These are phyloP conservation scores for Strix occidentalis DNA, from an alignment of 2,797 vertebrate species.

Conservation along the genomic window DNA sequence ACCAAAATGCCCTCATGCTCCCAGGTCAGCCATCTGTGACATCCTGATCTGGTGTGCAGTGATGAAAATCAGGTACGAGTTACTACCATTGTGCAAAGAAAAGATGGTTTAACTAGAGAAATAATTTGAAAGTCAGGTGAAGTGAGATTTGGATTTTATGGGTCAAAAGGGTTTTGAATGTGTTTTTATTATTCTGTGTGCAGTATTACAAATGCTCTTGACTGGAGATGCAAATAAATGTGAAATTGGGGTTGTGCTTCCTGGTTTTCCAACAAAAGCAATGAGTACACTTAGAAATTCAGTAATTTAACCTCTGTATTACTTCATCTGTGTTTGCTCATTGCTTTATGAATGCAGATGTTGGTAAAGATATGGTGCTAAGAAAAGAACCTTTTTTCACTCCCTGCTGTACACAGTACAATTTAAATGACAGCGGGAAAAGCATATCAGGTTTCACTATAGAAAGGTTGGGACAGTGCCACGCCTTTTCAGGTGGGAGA, in stretches of 20 bases:
- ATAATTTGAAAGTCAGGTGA: neutral
- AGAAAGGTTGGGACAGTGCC: neutral
- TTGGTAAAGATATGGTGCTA: neutral
- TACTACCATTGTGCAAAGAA: neutral
- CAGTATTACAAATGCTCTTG: neutral
- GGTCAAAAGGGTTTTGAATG: neutral
- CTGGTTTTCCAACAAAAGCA: neutral
- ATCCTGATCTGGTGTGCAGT: neutral
- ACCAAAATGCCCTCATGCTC: neutral
- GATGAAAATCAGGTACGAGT: neutral
- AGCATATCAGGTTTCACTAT: neutral
- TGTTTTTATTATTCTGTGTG: neutral
- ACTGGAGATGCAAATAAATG: neutral
- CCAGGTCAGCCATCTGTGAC: neutral
- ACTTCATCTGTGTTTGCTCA: neutral
- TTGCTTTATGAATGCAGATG: neutral
- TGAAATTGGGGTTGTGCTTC: neutral
- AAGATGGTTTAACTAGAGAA: neutral
- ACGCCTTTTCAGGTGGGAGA: neutral
- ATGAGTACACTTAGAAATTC: neutral
- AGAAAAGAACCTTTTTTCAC: neutral
- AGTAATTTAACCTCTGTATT: conserved; percentile 26
- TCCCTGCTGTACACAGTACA: neutral
- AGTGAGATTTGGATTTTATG: neutral
- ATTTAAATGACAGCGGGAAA: neutral